Conservation (phyloP, 2,113 vertebrate genomes). For the Bujurquina vittata region DNA sequence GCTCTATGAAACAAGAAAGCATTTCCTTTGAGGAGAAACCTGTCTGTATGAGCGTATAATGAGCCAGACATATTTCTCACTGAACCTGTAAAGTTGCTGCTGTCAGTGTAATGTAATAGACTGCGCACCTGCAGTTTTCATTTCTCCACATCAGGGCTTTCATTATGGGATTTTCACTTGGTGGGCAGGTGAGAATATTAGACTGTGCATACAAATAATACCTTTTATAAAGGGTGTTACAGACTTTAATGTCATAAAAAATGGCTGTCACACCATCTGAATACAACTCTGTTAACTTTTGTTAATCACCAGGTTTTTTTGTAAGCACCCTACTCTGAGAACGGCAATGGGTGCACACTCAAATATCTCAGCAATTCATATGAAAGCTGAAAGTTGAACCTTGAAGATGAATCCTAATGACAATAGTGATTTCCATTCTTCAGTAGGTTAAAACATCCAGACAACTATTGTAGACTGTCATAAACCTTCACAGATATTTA, state of each 20-base stretch:
- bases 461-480: not conserved
- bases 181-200: not conserved
- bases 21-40: constrained; percentile 12
- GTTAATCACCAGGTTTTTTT: not conserved
- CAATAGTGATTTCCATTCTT: not conserved
- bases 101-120: constrained; percentile 10
- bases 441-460: not conserved
- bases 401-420: not conserved
- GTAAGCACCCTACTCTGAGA: not conserved
- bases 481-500: not conserved
- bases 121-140: constrained; percentile 32
- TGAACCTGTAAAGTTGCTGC: not conserved
- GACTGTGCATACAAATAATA: constrained; percentile 4
- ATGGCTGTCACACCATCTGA: not conserved
- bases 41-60: not conserved
- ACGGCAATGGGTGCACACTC: not conserved
- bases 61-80: constrained; percentile 9
- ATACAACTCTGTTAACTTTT: not conserved
- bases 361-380: not conserved
- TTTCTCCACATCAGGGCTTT: constrained; percentile 21
- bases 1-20: constrained; percentile 1
- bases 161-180: constrained; percentile 13
- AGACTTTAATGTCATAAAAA: not conserved
- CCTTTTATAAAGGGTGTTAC: not conserved
- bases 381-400: not conserved